Evolutionary conservation across 2,888 invertebrate species (phyloP).

Genomic region (Fragum sueziense): DNA sequence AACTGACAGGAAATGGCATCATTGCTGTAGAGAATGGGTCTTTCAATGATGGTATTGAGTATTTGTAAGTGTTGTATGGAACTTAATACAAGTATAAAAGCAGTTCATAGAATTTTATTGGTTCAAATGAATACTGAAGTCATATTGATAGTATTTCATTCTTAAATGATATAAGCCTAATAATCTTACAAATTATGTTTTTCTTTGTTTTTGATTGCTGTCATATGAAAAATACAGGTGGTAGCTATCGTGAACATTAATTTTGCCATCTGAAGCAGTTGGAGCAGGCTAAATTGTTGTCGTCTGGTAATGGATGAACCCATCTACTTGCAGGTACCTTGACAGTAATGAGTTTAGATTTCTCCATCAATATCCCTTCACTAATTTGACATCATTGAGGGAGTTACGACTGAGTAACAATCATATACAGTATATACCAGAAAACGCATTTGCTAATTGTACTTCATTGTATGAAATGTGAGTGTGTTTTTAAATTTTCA

Average conservation of each 20-base stretch:
- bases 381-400: constrained; percentile 63
- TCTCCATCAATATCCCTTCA: constrained; percentile 69
- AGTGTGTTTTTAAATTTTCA: constrained; percentile 53
- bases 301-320: too few species aligned
- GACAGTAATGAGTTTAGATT: constrained; percentile 69
- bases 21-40: constrained; percentile 55
- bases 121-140: too few species aligned
- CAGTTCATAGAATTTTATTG: too few species aligned
- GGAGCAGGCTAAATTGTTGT: too few species aligned
- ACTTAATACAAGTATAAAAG: too few species aligned
- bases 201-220: too few species aligned
- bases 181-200: too few species aligned
- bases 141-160: too few species aligned
- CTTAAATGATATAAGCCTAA: too few species aligned
- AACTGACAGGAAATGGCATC: constrained; percentile 44
- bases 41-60: constrained; percentile 40
- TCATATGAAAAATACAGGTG: too few species aligned
- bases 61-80: constrained; percentile 54
- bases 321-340: constrained; percentile 51
- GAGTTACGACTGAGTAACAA: constrained; percentile 63
- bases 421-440: constrained; percentile 68
- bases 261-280: too few species aligned
- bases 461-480: constrained; percentile 66
- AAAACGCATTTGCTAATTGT: constrained; percentile 67
- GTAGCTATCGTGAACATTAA: too few species aligned